Evolutionary conservation across 1,140 invertebrate genomes (phyloP), one percentile per base, ranked within the genome.

Genomic region (Heliconius himera): DNA sequence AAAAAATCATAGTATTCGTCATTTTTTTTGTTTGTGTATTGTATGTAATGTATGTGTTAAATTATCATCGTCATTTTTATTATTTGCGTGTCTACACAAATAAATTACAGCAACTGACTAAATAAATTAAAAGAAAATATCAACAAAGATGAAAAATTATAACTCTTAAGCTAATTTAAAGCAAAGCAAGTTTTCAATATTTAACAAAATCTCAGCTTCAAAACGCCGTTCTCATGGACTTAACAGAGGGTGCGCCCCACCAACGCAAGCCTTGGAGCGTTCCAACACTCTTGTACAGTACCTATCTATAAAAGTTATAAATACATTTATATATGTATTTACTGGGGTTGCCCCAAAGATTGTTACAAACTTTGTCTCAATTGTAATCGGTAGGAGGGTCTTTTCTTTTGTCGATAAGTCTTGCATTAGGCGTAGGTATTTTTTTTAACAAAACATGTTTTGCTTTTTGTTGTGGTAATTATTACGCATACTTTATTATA

Each of bases 251-350:
- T 66, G 60, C 60, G 60, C 26, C 26, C 41, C 3, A 22, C 22
- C 26, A 5, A 66, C 60, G 26, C 60, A 29, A 29, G 26, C 60
- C 26, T 29, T 16, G 60, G 60, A 66, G 22, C 60, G 26, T 66
- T 66, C 60, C 60, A 66, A 5, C 60, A 66, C 60, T 60, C 56
- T 66, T 66, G 22, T 29, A 5, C 22, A 26, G n/a, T 16, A 6
- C 11, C 60, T 29, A n/a, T n/a, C n/a, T n/a, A 66, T 29, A 66
- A 26, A 26, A 66, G 60, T 66, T 66, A 66, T 66, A 66, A 66
- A 66, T 66, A 66, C 8, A 66, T 56, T 22, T 29, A 29, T 26
- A 13, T 66, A 66, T 29, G 11, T 66, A 66, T 66, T 66, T 66
- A 66, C 13, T 13, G 60, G 60, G 60, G 60, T 66, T 66, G 3